Percentiles rank a stretch among this genome's conserved stretches.
Conservation (phyloP, 1,140 invertebrate species). For the Drosophila gunungcola region DNA sequence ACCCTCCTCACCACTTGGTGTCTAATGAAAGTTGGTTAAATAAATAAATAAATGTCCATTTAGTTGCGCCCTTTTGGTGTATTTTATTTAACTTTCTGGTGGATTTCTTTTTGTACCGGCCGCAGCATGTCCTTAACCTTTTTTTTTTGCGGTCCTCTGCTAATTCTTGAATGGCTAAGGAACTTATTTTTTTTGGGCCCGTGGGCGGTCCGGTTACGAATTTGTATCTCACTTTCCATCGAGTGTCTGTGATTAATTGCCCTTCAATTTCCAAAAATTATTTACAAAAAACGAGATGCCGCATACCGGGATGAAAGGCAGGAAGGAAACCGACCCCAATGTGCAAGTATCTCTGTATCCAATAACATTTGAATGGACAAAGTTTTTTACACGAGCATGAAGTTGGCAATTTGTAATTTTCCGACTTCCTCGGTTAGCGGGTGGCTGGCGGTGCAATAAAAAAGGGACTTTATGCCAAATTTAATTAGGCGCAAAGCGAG, state of each 20-base stretch:
- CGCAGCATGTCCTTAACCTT: constrained; percentile 26
- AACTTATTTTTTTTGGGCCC: constrained; percentile 36
- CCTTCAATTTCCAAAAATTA: constrained; percentile 73
- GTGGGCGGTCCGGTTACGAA: constrained; percentile 56
- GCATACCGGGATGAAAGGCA: constrained; percentile 28
- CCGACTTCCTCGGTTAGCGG: constrained; percentile 32
- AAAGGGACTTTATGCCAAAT: constrained; percentile 83
- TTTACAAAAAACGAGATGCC: constrained; percentile 45
- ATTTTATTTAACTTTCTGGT: constrained; percentile 72
- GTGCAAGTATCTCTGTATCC: constrained; percentile 56
- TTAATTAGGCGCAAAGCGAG: constrained; percentile 79
- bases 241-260: constrained; percentile 80
- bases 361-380: constrained; percentile 73
- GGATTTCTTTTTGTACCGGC: constrained; percentile 33
- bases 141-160: constrained; percentile 10
- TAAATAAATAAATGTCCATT: constrained; percentile 81
- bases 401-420: constrained; percentile 66
- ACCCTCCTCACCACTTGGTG: constrained; percentile 33
- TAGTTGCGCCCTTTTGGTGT: constrained; percentile 70
- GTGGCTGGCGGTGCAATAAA: constrained; percentile 49
- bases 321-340: constrained; percentile 31
- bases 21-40: constrained; percentile 79
- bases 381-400: constrained; percentile 45
- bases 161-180: not conserved
- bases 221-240: constrained; percentile 78